A percentile compares a stretch with the other conserved stretches of the same genome.
These are phyloP conservation scores for Melanchra persicariae DNA, from an alignment of 2,888 invertebrate genomes.

Conservation along the genomic window DNA sequence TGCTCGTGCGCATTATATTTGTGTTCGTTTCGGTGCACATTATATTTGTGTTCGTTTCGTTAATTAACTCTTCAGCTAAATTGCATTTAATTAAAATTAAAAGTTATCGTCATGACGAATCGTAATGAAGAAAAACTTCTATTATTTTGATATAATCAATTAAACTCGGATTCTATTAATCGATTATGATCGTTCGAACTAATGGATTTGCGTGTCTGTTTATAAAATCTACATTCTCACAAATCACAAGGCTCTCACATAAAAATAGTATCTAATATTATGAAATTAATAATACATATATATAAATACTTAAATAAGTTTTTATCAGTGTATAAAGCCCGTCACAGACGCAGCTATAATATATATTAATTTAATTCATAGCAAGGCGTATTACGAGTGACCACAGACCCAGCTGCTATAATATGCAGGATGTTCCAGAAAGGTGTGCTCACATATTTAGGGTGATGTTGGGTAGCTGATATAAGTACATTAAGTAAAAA, in stretches of 20 bases:
- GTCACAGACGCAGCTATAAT: no score
- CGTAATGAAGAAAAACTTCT: conserved; percentile 20
- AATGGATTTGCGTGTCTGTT: conserved; percentile 27
- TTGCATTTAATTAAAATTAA: conserved; percentile 35
- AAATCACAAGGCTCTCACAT: neutral
- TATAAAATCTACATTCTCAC: conserved; percentile 11
- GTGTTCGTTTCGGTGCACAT: conserved; percentile 9
- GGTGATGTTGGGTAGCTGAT: no score
- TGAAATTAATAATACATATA: neutral
- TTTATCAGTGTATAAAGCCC: no score
- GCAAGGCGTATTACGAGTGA: no score
- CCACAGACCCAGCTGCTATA: no score
- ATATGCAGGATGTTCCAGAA: no score
- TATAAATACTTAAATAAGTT: conserved; percentile 3
- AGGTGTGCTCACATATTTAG: no score
- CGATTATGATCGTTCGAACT: conserved; percentile 31
- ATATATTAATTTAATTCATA: no score
- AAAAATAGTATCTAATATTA: neutral
- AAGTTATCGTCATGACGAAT: conserved; percentile 32
- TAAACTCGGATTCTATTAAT: conserved; percentile 38
- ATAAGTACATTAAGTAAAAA: no score
- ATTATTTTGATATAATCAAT: conserved; percentile 45
- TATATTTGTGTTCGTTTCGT: conserved; percentile 16
- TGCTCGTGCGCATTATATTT: conserved; percentile 1
- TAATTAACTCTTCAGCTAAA: conserved; percentile 21